Evolutionary conservation across 2,113 vertebrate genomes (phyloP), one percentile per base, ranked within the genome.

Genomic region (Thalassoma bifasciatum): DNA sequence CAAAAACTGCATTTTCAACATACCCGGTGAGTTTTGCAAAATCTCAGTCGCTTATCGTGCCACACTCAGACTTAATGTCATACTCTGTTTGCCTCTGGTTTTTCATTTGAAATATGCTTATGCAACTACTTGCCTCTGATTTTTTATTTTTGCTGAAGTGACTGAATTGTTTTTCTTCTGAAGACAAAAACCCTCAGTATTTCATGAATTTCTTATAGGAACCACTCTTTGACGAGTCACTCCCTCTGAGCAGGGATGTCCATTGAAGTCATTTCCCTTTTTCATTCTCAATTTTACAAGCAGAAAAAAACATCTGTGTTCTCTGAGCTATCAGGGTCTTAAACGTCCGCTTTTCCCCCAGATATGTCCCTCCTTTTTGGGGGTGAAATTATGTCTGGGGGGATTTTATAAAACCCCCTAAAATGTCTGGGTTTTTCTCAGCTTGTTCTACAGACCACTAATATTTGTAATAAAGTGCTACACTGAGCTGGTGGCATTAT

Each of bases 41-140:
- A 19, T 11, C 30, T 37, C 10, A 37, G 21, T 34, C 19, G 34
- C 36, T 26, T 11, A 6, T 19, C 44, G 1, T 3, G 1, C 2
- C 57, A 56, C 57, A 56, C n/a, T 77, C 23, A 61, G 50, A 58
- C 40, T 67, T 22, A 21, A 46, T 61, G 22, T 23, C 26, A 30
- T 22, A 23, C 7, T n/a, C 46, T 52, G n/a, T 11, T 10, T 26
- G 17, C 22, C 34, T 42, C 5, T 44, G n/a, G 0, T 44, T 51
- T 65, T 38, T 30, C 22, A 17, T 59, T 17, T 38, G 51, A 26
- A 37, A 23, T 30, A 0, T 12, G 10, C 8, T 65, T 42, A 58
- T 26, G 9, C 36, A 51, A 46, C 12, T 0, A 4, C 26, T 46
- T 36, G 12, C 23, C 36, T 24, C 12, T 13, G 49, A 22, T 36